Conservation (phyloP, 2,797 vertebrate species). For the Lutjanus campechanus region DNA sequence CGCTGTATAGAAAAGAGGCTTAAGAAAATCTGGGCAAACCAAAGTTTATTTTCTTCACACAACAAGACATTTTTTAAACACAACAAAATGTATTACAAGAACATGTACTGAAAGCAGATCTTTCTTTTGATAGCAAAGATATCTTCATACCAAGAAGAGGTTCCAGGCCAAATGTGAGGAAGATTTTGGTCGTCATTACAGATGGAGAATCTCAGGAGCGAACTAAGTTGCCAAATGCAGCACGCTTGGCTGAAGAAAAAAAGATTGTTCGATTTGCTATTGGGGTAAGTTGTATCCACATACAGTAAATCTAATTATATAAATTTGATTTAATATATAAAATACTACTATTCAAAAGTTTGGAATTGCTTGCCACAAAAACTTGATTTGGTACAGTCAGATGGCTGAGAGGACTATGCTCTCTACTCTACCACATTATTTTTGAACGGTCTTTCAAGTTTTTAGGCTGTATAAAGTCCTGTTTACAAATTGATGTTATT, state of each 20-base stretch:
- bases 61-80: background rate
- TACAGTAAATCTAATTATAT: background rate
- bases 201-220: slow-evolving; percentile 70
- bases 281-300: slow-evolving; percentile 71
- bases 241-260: fast-evolving
- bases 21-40: background rate
- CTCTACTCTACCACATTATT: no score
- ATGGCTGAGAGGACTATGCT: no score
- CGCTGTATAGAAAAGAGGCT: background rate
- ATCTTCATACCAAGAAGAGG: slow-evolving; percentile 35
- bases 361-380: background rate
- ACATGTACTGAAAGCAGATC: background rate
- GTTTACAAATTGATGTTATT: no score
- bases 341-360: background rate
- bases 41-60: background rate
- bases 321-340: background rate
- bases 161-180: slow-evolving; percentile 66
- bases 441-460: no score
- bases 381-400: background rate
- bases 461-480: no score
- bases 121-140: slow-evolving; percentile 33
- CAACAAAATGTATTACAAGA: background rate
- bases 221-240: fast-evolving
- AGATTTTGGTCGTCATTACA: slow-evolving; percentile 82
- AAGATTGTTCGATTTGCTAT: slow-evolving; percentile 80